These are phyloP conservation scores for Siphonodentalium dalli DNA, from an alignment of 2,888 invertebrate genomes.

Conservation along the genomic window DNA sequence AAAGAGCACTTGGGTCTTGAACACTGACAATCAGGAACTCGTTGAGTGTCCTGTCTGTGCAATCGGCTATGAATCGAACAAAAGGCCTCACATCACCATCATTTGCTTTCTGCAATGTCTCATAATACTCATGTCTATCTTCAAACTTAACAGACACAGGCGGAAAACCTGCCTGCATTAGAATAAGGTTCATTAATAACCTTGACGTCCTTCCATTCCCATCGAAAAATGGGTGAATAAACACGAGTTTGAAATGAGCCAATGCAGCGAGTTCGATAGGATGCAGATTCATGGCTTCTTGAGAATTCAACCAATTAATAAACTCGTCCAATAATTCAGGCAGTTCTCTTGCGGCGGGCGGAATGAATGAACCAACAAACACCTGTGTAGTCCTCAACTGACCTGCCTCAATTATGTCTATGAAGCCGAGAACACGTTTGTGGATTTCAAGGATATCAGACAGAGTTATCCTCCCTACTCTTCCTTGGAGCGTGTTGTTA, in stretches of 20 bases:
- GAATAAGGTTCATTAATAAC: constrained; percentile 91
- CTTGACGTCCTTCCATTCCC: constrained; percentile 96
- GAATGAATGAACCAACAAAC: constrained; percentile 93
- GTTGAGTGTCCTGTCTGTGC: constrained; percentile 85
- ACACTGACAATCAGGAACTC: constrained; percentile 73
- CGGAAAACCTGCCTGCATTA: constrained; percentile 92
- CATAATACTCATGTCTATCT: constrained; percentile 76
- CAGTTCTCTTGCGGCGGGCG: constrained; percentile 86
- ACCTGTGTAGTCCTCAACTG: constrained; percentile 78
- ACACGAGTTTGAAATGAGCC: constrained; percentile 95
- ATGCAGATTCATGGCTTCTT: constrained; percentile 83
- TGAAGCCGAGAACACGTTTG: constrained; percentile 89
- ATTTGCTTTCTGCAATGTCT: constrained; percentile 88
- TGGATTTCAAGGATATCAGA: constrained; percentile 92
- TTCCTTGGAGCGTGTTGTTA: constrained; percentile 71
- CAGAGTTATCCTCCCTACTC: constrained; percentile 79
- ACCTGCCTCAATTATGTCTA: constrained; percentile 91
- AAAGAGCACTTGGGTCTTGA: constrained; percentile 37
- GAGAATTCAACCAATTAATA: constrained; percentile 88
- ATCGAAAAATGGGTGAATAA: constrained; percentile 96
- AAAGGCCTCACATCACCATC: constrained; percentile 95
- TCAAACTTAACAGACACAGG: constrained; percentile 93
- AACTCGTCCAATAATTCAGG: constrained; percentile 84
- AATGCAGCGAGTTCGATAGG: constrained; percentile 93
- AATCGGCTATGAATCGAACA: constrained; percentile 90